These are phyloP conservation scores for Lithophane semibrunnea DNA, from an alignment of 2,888 invertebrate genomes.

Conservation along the genomic window DNA sequence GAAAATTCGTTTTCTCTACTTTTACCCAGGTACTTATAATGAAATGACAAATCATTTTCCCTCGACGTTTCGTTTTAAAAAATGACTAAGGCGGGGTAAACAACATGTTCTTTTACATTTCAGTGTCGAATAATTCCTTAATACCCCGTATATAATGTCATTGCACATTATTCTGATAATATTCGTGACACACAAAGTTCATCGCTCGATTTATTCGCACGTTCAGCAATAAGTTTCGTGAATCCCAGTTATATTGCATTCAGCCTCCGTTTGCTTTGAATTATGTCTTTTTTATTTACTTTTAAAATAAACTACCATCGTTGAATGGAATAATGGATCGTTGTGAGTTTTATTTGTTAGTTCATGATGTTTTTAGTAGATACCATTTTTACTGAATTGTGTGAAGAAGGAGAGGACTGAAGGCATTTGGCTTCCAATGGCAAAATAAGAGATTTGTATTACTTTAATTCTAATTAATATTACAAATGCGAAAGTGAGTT, in stretches of 20 bases:
- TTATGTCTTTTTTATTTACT: constrained; percentile 62
- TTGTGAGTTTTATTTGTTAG: constrained; percentile 20
- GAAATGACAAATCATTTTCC: too few species aligned
- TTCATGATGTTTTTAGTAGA: constrained; percentile 8
- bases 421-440: neutral
- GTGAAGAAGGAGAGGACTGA: neutral
- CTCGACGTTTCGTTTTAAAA: too few species aligned
- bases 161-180: constrained; percentile 15
- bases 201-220: constrained; percentile 55
- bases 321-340: constrained; percentile 17
- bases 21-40: too few species aligned
- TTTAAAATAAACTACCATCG: constrained; percentile 48
- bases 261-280: constrained; percentile 63
- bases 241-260: constrained; percentile 48
- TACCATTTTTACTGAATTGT: neutral
- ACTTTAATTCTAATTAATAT: neutral
- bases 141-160: constrained; percentile 2
- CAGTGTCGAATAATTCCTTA: neutral
- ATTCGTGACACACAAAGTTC: constrained; percentile 54
- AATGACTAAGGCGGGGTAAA: too few species aligned
- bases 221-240: constrained; percentile 59
- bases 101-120: neutral
- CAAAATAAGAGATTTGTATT: neutral
- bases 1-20: too few species aligned
- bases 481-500: too few species aligned